These are phyloP conservation scores for Drosophila triauraria DNA, from an alignment of 1,140 invertebrate genomes.

Conservation along the genomic window DNA sequence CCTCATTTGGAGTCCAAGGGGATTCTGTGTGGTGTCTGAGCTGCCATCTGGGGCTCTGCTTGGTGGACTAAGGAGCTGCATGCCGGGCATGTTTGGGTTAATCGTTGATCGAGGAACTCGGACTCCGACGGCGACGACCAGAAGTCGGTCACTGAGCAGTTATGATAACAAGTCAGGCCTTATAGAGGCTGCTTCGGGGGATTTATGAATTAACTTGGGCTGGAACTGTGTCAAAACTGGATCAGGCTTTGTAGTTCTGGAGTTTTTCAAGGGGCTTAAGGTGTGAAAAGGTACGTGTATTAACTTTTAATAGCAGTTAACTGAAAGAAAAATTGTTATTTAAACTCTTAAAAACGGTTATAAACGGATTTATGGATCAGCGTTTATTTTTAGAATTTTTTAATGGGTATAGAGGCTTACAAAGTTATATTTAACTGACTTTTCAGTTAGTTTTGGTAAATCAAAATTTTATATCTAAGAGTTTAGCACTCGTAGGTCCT, in stretches of 20 bases:
- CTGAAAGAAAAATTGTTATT: too few relatives aligned
- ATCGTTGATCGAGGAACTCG: constrained; percentile 34
- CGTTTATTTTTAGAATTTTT: too few relatives aligned
- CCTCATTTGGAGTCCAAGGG: constrained; percentile 54
- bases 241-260: background rate
- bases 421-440: too few relatives aligned
- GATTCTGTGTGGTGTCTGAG: constrained; percentile 48
- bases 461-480: too few relatives aligned
- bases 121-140: constrained; percentile 1
- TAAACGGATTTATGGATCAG: too few relatives aligned
- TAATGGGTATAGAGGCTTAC: too few relatives aligned
- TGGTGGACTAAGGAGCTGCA: constrained; percentile 16
- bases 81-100: constrained; percentile 39
- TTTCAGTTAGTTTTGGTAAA: too few relatives aligned
- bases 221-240: background rate
- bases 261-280: background rate
- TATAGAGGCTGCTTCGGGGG: constrained; percentile 18
- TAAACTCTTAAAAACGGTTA: too few relatives aligned
- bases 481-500: too few relatives aligned
- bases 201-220: constrained; percentile 33
- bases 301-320: too few relatives aligned
- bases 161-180: constrained; percentile 36
- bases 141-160: constrained; percentile 54
- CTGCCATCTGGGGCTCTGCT: background rate
- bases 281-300: too few relatives aligned